A percentile compares a stretch with the other conserved stretches of the same genome.
Conservation (phyloP, 2,797 vertebrate genomes). For the Sebastes umbrosus region DNA sequence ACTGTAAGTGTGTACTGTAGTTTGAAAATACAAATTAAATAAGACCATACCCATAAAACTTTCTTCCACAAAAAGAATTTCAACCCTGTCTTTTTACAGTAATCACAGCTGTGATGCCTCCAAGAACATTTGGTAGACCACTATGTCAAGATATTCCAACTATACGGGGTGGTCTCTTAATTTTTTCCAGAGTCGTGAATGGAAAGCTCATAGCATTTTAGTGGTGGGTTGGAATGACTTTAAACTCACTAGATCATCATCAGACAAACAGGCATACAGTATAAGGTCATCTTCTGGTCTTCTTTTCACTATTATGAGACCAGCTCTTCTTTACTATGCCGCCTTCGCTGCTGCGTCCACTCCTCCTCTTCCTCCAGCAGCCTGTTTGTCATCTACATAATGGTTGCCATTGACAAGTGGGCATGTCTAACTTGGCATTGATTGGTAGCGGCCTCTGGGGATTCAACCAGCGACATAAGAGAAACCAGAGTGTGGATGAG, state of each 20-base stretch:
- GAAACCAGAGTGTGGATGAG: neutral
- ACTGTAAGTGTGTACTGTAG: neutral
- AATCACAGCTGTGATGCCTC: neutral
- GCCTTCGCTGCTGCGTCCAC: neutral
- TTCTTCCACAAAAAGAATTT: neutral
- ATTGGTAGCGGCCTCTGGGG: slow-evolving; percentile 40
- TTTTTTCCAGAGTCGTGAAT: slow-evolving; percentile 39
- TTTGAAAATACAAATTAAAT: neutral
- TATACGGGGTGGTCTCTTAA: slow-evolving; percentile 12
- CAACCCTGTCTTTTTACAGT: neutral
- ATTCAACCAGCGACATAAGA: slow-evolving; percentile 19
- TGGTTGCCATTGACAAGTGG: slow-evolving; percentile 52
- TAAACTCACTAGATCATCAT: slow-evolving; percentile 11
- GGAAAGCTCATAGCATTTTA: slow-evolving; percentile 22
- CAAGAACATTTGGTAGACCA: neutral
- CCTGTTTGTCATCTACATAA: slow-evolving; percentile 44
- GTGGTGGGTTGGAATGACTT: slow-evolving; percentile 21
- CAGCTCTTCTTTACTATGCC: neutral
- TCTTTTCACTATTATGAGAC: neutral
- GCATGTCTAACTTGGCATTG: slow-evolving; percentile 57
- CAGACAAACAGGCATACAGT: neutral
- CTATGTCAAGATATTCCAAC: slow-evolving; percentile 14
- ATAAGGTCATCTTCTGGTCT: neutral
- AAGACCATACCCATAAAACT: neutral
- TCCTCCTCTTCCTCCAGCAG: neutral